Conservation (phyloP, 1,140 invertebrate species). For the Acromyrmex heyeri region DNA sequence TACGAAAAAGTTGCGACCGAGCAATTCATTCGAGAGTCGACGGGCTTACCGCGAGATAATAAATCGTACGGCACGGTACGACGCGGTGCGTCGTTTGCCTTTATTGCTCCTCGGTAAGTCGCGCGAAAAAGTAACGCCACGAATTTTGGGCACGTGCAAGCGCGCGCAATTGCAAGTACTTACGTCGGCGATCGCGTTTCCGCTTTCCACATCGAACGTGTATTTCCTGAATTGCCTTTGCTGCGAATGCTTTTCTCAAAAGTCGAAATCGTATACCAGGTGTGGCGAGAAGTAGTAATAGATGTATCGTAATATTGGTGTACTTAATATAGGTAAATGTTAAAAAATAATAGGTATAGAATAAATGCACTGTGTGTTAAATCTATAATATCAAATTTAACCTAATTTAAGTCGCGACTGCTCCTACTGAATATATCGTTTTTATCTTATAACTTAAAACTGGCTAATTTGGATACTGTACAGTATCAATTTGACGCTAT, state of each 20-base stretch:
- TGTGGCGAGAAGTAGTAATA: not conserved
- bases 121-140: slow-evolving; percentile 42
- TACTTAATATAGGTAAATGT: not conserved
- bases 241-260: not conserved
- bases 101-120: slow-evolving; percentile 55
- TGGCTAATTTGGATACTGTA: too few species aligned
- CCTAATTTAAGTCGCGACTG: too few species aligned
- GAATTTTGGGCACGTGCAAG: slow-evolving; percentile 53
- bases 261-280: not conserved
- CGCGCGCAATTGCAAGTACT: slow-evolving; percentile 38
- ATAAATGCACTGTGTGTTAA: too few species aligned
- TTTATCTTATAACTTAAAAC: too few species aligned
- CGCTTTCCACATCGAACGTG: slow-evolving; percentile 43
- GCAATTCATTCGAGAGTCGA: slow-evolving; percentile 72
- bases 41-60: slow-evolving; percentile 65
- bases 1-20: slow-evolving; percentile 72
- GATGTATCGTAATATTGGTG: not conserved
- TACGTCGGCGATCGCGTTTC: slow-evolving; percentile 47
- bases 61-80: slow-evolving; percentile 58
- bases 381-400: too few species aligned
- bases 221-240: slow-evolving; percentile 37
- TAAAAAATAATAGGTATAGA: too few species aligned
- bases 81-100: slow-evolving; percentile 43
- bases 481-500: too few species aligned
- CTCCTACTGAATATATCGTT: too few species aligned